Evolutionary conservation across 2,797 vertebrate species (phyloP).

Genomic region (Etheostoma perlongum): DNA sequence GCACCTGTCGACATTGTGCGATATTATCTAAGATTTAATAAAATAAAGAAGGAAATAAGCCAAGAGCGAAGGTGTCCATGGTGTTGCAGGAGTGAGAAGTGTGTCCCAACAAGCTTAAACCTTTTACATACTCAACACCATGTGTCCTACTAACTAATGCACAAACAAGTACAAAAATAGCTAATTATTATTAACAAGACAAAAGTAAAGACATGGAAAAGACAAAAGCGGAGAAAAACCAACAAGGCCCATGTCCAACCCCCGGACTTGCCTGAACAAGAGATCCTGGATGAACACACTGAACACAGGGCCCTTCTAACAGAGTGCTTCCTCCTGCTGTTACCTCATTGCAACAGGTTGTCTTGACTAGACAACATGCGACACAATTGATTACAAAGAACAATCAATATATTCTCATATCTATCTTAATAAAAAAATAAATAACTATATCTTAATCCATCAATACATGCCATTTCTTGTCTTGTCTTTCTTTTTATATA

Average conservation of each 20-base stretch:
- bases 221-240: neutral
- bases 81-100: too few relatives aligned
- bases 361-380: neutral
- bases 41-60: neutral
- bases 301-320: too few relatives aligned
- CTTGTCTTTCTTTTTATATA: neutral
- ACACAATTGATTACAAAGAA: neutral
- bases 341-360: neutral
- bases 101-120: neutral
- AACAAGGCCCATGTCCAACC: neutral
- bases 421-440: neutral
- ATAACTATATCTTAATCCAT: neutral
- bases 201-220: neutral
- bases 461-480: neutral
- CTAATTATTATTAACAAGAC: neutral
- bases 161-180: neutral
- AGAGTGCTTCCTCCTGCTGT: too few relatives aligned
- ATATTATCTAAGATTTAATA: neutral
- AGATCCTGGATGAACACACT: neutral
- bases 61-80: neutral
- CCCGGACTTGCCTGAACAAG: neutral
- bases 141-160: neutral
- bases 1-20: too few relatives aligned
- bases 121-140: neutral
- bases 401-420: neutral